Evolutionary conservation across 2,797 vertebrate species (phyloP).

Genomic region (Hyperoplus lanceolatus): DNA sequence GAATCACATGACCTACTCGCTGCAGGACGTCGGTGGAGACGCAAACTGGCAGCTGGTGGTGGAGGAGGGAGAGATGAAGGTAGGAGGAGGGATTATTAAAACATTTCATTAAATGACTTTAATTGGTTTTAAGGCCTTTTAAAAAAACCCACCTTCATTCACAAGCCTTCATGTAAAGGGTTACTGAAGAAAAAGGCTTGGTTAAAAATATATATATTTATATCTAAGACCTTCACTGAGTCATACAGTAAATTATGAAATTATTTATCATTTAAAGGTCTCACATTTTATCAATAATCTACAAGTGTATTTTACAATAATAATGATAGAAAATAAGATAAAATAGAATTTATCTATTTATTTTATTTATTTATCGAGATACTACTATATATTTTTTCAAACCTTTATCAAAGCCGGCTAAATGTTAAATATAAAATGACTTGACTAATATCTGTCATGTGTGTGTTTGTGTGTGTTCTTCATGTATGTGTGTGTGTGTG

Average conservation of each 20-base stretch:
- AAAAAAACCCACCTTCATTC: too few relatives aligned
- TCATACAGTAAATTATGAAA: background rate
- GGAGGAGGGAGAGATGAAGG: conserved; percentile 99
- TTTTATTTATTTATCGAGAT: background rate
- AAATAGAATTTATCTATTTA: too few relatives aligned
- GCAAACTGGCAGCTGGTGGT: conserved; percentile 99
- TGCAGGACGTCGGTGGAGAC: conserved; percentile 97
- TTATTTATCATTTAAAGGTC: background rate
- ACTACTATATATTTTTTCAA: background rate
- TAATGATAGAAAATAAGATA: too few relatives aligned
- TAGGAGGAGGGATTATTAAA: conserved; percentile 54
- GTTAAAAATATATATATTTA: background rate
- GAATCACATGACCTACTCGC: conserved; percentile 96
- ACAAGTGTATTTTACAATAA: too few relatives aligned
- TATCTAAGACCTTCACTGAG: background rate
- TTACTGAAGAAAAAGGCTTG: too few relatives aligned
- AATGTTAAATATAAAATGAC: background rate
- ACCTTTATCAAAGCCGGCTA: background rate
- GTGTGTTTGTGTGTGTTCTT: background rate
- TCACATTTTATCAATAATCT: too few relatives aligned
- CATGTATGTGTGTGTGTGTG: too few relatives aligned
- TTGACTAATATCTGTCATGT: background rate
- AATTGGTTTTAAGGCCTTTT: too few relatives aligned
- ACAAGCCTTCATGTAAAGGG: too few relatives aligned
- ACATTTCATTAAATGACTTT: too few relatives aligned